Evolutionary conservation across 2,113 vertebrate species (phyloP).

Genomic region (Peromyscus maniculatus): DNA sequence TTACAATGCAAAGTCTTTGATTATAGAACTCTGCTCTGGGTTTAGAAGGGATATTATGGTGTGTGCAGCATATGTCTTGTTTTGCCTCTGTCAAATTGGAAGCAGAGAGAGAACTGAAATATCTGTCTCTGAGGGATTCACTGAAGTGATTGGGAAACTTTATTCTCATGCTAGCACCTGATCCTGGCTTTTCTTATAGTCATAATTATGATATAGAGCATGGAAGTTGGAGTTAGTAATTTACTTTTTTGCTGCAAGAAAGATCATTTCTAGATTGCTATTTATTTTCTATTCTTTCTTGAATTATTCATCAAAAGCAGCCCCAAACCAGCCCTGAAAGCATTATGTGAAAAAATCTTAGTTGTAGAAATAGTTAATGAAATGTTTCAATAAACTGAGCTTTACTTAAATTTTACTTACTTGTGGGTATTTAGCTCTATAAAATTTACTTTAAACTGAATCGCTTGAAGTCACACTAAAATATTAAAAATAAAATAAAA

Average conservation of each 20-base stretch:
- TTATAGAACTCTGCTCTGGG: background rate
- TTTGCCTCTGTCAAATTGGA: slow-evolving; percentile 2
- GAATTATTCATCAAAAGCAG: background rate
- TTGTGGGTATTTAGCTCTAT: background rate
- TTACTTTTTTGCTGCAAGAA: background rate
- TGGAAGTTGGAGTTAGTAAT: background rate
- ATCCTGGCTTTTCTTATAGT: background rate
- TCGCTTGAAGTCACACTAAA: background rate
- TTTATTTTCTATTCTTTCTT: background rate
- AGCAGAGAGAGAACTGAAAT: background rate
- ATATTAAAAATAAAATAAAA: background rate
- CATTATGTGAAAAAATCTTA: background rate
- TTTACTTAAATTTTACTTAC: slow-evolving; percentile 37
- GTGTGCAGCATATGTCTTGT: background rate
- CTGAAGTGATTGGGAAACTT: background rate
- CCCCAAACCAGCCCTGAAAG: background rate
- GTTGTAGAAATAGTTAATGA: background rate
- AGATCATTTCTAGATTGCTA: background rate
- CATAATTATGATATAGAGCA: background rate
- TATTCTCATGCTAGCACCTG: background rate
- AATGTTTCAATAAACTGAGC: background rate
- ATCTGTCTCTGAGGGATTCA: background rate
- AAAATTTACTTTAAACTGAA: background rate
- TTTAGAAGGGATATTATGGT: background rate
- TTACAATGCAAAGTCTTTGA: slow-evolving; percentile 1